phyloP scores from a whole-genome alignment of 2,797 vertebrate genomes.

The Buceros bicornis region DNA sequence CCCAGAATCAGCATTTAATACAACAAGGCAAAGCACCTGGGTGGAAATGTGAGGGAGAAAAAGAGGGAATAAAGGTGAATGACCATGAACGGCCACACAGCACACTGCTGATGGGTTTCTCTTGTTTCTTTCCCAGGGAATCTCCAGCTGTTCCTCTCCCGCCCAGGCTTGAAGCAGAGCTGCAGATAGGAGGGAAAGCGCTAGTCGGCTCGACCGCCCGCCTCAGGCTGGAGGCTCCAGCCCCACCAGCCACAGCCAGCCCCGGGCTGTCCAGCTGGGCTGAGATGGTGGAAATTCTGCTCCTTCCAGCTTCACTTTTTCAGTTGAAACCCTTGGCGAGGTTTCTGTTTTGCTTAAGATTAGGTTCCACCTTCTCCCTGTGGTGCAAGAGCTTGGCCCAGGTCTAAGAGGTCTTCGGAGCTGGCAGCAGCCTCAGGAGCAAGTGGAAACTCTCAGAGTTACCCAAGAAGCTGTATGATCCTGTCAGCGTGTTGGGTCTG shows the following conservation, averaged over 20 bases:
- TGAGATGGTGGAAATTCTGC: slow-evolving; percentile 13
- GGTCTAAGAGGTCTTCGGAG: slow-evolving; percentile 10
- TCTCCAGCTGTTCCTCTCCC: neutral
- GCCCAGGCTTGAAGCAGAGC: neutral
- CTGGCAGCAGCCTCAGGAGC: neutral
- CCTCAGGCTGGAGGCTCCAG: neutral
- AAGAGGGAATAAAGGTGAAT: neutral
- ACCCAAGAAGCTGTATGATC: neutral
- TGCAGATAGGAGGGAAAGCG: neutral
- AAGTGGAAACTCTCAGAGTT: neutral
- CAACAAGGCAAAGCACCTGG: neutral
- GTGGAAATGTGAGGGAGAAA: accelerated
- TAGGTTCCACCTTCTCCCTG: slow-evolving; percentile 67
- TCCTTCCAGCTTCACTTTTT: neutral
- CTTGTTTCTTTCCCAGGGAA: neutral
- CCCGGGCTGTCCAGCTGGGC: neutral
- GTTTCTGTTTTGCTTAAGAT: slow-evolving; percentile 66
- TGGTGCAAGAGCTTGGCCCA: slow-evolving; percentile 49
- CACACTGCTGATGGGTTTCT: neutral
- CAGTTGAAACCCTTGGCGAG: slow-evolving; percentile 51
- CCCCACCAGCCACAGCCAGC: neutral
- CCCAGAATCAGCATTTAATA: neutral
- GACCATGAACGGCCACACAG: accelerated
- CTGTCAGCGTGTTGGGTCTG: neutral
- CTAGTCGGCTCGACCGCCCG: accelerated